Evolutionary conservation across 2,888 invertebrate species (phyloP), one percentile per base, ranked within the genome.

Genomic region (Machimus rusticus): DNA sequence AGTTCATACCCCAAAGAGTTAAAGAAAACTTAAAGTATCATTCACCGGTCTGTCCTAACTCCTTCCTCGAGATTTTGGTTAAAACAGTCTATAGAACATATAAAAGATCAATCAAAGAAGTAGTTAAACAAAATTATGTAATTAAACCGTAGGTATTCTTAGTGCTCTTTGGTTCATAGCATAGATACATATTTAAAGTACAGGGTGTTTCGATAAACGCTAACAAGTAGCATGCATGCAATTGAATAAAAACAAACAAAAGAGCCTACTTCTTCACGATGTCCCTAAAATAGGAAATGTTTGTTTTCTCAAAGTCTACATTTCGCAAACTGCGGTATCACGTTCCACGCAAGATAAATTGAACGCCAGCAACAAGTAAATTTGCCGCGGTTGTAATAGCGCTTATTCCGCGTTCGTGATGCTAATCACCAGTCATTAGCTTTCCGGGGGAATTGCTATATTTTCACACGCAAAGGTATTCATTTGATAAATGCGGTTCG

Each of bases 401-500:
- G 39, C 77, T 37, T 77, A 77, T 77, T 37, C 34, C 37, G 34
- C 37, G n/a, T 34, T 77, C 77, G 77, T 77, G 77, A 37, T 23
- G 43, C 28, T 78, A 78, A 78, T 78, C 39, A 46, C 78, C 23
- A 23, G 39, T 43, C 43, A 78, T 78, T 78, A 78, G 43, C 16
- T 78, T 78, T 28, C 46, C 43, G 19, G 23, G 23, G n/a, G 39
- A 78, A 78, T 78, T 43, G 39, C 23, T 19, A 39, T 78, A 43
- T 43, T 78, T 78, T 78, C 28, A 46, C 78, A 78, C 78, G 78
- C 78, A 78, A 78, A 23, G n/a, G 43, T 23, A 78, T 78, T 43
- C n/a, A 39, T 39, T 78, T 43, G n/a, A 78, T 78, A 78, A 78
- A 78, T 78, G 39, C 78, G 12, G 46, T 39, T 23, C 78, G 43